Evolutionary conservation across 1,140 invertebrate species (phyloP).

Genomic region (Globodera rostochiensis): DNA sequence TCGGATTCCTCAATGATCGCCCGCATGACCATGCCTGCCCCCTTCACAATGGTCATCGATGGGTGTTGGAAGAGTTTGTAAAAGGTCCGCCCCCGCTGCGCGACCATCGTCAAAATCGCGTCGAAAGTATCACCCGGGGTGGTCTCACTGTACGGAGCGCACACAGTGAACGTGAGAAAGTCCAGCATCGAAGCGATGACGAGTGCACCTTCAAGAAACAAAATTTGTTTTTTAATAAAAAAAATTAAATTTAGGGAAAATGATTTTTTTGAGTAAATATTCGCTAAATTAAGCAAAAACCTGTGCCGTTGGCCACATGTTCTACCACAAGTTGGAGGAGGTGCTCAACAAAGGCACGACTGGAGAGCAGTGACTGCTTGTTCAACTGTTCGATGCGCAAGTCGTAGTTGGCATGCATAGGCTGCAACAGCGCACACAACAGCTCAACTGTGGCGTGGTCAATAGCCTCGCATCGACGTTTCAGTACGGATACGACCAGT

Average conservation of each 20-base stretch:
- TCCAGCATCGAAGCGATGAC: constrained; percentile 87
- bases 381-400: constrained; percentile 94
- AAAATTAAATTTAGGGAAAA: constrained; percentile 8
- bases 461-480: constrained; percentile 82
- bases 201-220: constrained; percentile 71
- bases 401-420: constrained; percentile 93
- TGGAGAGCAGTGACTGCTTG: constrained; percentile 90
- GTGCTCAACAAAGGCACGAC: constrained; percentile 86
- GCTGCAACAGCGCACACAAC: constrained; percentile 95
- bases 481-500: constrained; percentile 86
- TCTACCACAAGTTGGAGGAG: constrained; percentile 90
- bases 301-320: constrained; percentile 75
- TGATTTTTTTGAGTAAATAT: neutral
- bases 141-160: constrained; percentile 97
- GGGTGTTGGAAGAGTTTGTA: constrained; percentile 96
- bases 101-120: constrained; percentile 87
- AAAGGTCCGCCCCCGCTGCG: constrained; percentile 82
- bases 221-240: constrained; percentile 39
- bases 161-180: constrained; percentile 96
- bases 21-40: constrained; percentile 91
- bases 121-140: constrained; percentile 97
- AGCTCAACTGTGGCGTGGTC: constrained; percentile 95
- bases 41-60: constrained; percentile 94
- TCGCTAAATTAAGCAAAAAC: neutral
- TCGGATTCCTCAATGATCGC: constrained; percentile 95